phyloP scores from a whole-genome alignment of 1,140 invertebrate genomes.

The Hetaerina americana region DNA sequence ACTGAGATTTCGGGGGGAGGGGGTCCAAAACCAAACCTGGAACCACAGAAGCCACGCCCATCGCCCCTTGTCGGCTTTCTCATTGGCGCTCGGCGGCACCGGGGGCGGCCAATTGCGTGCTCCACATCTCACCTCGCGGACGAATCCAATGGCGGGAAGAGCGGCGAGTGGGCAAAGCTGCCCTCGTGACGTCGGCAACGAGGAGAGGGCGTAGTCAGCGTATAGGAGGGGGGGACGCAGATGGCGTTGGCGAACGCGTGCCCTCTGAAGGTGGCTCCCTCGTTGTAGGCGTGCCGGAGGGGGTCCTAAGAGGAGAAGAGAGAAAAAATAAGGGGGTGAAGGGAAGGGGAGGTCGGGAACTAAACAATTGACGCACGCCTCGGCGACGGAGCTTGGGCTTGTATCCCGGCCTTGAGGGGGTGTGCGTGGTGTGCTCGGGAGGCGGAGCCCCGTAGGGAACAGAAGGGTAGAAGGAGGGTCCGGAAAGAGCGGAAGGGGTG shows the following conservation, averaged over 20 bases:
- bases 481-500: background rate
- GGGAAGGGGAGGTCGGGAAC: too few relatives aligned
- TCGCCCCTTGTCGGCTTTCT: background rate
- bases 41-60: too few relatives aligned
- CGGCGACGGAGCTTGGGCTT: too few relatives aligned
- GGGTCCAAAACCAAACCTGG: too few relatives aligned
- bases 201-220: too few relatives aligned
- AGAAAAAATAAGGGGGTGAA: too few relatives aligned
- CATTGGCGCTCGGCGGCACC: background rate
- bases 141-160: background rate
- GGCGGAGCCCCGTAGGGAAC: background rate
- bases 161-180: background rate
- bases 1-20: background rate
- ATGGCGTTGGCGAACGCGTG: background rate
- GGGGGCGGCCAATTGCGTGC: background rate
- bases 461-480: background rate
- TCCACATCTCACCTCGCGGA: background rate
- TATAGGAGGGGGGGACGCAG: background rate
- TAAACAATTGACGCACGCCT: too few relatives aligned
- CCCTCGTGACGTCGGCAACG: too few relatives aligned
- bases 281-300: background rate
- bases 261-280: background rate
- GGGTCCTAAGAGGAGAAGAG: too few relatives aligned
- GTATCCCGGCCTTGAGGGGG: too few relatives aligned
- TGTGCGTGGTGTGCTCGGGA: too few relatives aligned